Percentiles rank a stretch among this genome's conserved stretches.
These are phyloP conservation scores for Theonella swinhoei DNA, from an alignment of 37 sponge, comb jelly and placozoan genomes.

Conservation along the genomic window DNA sequence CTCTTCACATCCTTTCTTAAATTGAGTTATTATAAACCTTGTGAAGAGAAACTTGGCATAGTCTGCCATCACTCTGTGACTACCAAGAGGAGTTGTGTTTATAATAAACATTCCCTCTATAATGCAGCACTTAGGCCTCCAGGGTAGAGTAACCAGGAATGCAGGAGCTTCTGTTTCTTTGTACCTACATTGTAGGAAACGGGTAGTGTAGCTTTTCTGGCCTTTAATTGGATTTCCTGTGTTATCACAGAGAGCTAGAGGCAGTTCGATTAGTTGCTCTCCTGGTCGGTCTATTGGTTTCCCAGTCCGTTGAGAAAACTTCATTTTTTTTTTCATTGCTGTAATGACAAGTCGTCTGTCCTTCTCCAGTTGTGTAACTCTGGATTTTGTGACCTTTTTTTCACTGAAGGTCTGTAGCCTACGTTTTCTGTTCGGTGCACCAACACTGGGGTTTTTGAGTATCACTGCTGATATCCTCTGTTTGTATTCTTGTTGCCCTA, in stretches of 20 bases:
- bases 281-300: conserved; percentile 2
- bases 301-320: not conserved
- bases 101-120: conserved; percentile 26
- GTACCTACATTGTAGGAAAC: not conserved
- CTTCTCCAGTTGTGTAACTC: conserved; percentile 26
- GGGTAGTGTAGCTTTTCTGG: conserved; percentile 29
- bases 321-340: conserved; percentile 4
- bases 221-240: conserved; percentile 19
- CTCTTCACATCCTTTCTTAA: not conserved
- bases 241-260: conserved; percentile 15
- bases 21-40: too few relatives aligned
- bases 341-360: not conserved
- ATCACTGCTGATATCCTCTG: not conserved
- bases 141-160: too few relatives aligned
- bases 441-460: conserved; percentile 20
- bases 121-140: not conserved
- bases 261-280: conserved; percentile 16
- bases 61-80: conserved; percentile 8
- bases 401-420: conserved; percentile 9
- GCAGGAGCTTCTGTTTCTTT: not conserved
- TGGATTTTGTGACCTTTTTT: not conserved
- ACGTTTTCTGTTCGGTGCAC: conserved; percentile 1
- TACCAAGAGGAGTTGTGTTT: conserved; percentile 18
- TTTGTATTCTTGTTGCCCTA: conserved; percentile 7
- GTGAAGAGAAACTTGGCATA: conserved; percentile 34